phyloP scores from a whole-genome alignment of 2,888 invertebrate genomes.

The Brenthis daphne region DNA sequence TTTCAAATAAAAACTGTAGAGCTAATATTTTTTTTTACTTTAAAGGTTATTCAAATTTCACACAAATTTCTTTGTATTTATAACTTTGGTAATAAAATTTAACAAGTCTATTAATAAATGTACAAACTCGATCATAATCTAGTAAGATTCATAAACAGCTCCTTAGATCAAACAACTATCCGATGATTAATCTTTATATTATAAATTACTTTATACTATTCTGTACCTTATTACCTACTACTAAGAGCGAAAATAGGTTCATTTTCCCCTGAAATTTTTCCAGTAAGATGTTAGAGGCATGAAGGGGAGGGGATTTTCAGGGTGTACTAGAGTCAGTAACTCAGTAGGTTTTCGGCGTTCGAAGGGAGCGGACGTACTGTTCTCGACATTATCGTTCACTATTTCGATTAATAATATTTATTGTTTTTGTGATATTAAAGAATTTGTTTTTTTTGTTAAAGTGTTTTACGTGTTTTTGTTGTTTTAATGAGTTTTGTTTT shows the following conservation, averaged over 20 bases:
- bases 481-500: not conserved
- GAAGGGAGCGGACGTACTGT: constrained; percentile 19
- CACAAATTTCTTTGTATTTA: not conserved
- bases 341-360: constrained; percentile 32
- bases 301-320: constrained; percentile 35
- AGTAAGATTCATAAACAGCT: constrained; percentile 35
- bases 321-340: constrained; percentile 19
- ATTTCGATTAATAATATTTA: constrained; percentile 12
- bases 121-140: constrained; percentile 31
- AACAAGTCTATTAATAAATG: constrained; percentile 20
- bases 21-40: no score
- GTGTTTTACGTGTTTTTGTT: constrained; percentile 1
- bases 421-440: constrained; percentile 2
- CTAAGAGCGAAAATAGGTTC: constrained; percentile 26
- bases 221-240: not conserved
- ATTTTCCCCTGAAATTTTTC: constrained; percentile 32
- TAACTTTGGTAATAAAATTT: not conserved
- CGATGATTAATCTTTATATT: constrained; percentile 35
- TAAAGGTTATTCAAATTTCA: no score
- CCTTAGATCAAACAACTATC: constrained; percentile 36
- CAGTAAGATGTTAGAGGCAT: constrained; percentile 36
- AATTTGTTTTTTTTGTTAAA: not conserved
- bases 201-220: constrained; percentile 6
- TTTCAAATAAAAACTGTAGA: no score
- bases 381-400: not conserved